phyloP scores from a whole-genome alignment of 1,140 invertebrate species.

The Fopius arisanus region DNA sequence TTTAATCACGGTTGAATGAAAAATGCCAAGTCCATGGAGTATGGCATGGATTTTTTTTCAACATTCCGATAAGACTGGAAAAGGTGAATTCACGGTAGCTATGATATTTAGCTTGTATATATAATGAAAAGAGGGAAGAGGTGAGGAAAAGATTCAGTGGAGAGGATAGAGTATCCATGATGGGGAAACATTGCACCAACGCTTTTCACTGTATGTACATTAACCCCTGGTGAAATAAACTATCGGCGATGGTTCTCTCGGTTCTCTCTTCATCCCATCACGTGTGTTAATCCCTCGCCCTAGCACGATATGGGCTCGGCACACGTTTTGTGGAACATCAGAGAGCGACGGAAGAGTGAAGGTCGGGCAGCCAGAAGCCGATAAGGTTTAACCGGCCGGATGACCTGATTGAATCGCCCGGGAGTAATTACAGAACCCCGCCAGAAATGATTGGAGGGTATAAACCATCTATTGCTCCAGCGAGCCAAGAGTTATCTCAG shows the following conservation, averaged over 20 bases:
- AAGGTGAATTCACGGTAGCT: neutral
- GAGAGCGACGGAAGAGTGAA: neutral
- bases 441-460: constrained; percentile 41
- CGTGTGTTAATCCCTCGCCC: neutral
- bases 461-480: neutral
- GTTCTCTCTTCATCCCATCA: neutral
- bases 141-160: neutral
- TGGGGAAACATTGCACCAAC: neutral
- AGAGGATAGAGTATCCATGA: constrained; percentile 14
- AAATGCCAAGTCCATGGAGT: neutral
- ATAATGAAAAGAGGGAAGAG: neutral
- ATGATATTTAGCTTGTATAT: neutral
- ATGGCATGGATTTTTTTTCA: neutral
- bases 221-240: neutral
- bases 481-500: neutral
- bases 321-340: neutral
- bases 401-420: constrained; percentile 42
- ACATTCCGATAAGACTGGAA: neutral
- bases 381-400: constrained; percentile 45
- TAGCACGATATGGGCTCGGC: neutral
- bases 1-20: too few relatives aligned
- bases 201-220: constrained; percentile 10
- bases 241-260: neutral
- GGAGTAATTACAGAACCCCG: constrained; percentile 45
- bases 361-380: constrained; percentile 17